These are phyloP conservation scores for Turritopsis dohrnii DNA, from an alignment of 30 jellyfish, hydroid and myxozoan species.

Conservation along the genomic window DNA sequence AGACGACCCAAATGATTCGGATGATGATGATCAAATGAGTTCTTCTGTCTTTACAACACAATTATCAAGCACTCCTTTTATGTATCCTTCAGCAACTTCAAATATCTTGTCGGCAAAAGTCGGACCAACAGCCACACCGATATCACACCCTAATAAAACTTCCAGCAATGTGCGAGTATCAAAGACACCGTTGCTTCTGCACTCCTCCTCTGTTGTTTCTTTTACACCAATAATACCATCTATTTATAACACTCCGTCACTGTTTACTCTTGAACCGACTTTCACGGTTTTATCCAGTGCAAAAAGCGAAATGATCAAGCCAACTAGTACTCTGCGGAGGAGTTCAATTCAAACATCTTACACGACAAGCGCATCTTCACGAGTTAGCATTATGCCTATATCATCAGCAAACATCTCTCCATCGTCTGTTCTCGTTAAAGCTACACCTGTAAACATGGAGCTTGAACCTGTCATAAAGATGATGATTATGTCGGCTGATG, in stretches of 20 bases:
- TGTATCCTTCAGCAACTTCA: background rate
- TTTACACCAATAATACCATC: background rate
- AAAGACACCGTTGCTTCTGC: background rate
- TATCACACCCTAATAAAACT: background rate
- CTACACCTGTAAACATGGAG: background rate
- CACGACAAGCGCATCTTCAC: background rate
- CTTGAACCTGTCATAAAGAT: constrained; percentile 5
- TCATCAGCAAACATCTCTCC: background rate
- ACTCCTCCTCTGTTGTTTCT: background rate
- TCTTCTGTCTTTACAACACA: background rate
- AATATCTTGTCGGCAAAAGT: background rate
- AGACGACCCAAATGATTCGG: constrained; percentile 5
- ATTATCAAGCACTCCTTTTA: background rate
- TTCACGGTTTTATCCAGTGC: background rate
- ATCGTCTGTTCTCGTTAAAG: background rate
- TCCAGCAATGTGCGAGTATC: background rate
- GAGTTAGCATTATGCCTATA: background rate
- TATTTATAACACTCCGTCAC: background rate
- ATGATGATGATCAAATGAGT: background rate
- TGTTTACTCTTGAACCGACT: background rate
- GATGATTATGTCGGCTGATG: constrained; percentile 15
- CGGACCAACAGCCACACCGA: background rate
- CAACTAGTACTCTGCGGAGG: background rate
- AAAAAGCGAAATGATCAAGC: background rate
- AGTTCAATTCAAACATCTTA: background rate